Base-by-base conservation (phyloP, 2,888 invertebrate species). In the Epinotia demarniana region DNA sequence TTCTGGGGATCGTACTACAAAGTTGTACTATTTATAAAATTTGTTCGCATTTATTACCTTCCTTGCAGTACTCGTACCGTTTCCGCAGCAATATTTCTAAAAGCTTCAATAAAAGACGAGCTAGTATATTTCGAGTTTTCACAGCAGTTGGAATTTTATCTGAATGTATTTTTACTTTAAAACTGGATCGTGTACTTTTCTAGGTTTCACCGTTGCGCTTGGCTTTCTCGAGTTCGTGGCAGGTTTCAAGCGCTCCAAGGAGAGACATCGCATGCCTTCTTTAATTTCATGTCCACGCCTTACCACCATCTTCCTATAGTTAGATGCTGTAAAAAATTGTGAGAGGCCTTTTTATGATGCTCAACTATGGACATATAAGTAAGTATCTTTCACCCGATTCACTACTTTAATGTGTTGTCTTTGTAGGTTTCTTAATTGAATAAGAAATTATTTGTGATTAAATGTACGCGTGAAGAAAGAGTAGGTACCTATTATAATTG, bases 181-280 rank as follows among this genome's bases (percentile, higher is more conserved):
- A 67, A 61, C 66, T 12, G 46, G 71, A 57, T 60, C 33, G 53
- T 53, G 67, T 57, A 66, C 67, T 62, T 75, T 75, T 75, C 75
- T 75, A 67, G 55, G 6, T 75, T 72, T 72, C 72, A 67, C 72
- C 49, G 61, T 67, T 61, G 43, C 68, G 12, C 13, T 68, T 57
- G 9, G 61, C 67, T 75, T 75, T 75, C 71, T 72, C 67, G 60
- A 46, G 67, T 72, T 23, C 16, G 46, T 67, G 81, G 78, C 82
- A 84, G 84, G 86, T 87, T 86, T 86, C 85, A 82, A 80, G 80
- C 80, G 77, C 79, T 73, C 84, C 73, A 79, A 61, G 79, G 78
- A 72, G 79, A 80, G 78, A 80, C 73, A 81, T 79, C 79, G 76
- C 66, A 77, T 77, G 68, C 75, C 76, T 77, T 79, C 19, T 57